Conservation (phyloP, 2,113 vertebrate genomes). For the Dasyprocta punctata region DNA sequence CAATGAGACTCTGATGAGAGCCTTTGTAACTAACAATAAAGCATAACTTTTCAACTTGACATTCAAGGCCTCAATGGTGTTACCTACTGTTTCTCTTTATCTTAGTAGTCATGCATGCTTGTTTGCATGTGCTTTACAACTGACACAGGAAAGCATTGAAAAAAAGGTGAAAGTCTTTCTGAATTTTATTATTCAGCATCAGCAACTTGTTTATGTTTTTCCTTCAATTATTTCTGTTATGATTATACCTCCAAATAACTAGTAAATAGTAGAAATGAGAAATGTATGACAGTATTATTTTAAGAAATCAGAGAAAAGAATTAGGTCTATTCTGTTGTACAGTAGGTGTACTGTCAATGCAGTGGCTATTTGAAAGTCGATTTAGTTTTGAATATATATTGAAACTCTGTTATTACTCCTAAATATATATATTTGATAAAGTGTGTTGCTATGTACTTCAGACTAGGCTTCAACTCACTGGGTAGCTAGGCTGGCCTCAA, state of each 20-base stretch:
- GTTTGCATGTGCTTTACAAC: not conserved
- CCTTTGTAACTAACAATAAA: not conserved
- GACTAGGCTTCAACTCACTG: not conserved
- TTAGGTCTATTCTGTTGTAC: not conserved
- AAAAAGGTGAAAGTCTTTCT: not conserved
- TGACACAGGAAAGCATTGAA: not conserved
- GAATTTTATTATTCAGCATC: not conserved
- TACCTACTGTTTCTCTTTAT: not conserved
- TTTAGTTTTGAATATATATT: not conserved
- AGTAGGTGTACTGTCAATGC: not conserved
- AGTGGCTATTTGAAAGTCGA: not conserved
- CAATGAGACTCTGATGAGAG: not conserved
- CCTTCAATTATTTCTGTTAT: not conserved
- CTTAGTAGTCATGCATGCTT: not conserved
- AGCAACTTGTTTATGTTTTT: not conserved
- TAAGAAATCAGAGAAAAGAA: not conserved
- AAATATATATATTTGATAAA: no score
- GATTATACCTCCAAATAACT: not conserved
- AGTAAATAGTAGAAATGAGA: not conserved
- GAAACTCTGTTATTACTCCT: not conserved
- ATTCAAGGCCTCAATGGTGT: not conserved
- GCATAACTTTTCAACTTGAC: not conserved
- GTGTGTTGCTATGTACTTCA: not conserved
- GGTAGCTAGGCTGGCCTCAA: not conserved
- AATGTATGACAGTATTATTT: not conserved